Conservation (phyloP, 2,113 vertebrate species). For the Plecotus auritus region DNA sequence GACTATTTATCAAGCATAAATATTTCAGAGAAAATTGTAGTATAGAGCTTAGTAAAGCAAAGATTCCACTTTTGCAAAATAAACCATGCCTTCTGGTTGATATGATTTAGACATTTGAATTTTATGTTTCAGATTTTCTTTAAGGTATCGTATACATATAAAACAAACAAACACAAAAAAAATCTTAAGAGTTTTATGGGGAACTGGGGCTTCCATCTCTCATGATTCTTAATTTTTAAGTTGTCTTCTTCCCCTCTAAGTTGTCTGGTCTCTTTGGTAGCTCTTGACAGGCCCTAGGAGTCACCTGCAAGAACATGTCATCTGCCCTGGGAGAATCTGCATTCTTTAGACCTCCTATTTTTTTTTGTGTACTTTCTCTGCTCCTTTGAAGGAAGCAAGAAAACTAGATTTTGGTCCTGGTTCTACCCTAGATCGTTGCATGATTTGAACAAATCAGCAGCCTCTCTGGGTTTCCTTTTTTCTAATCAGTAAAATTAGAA, state of each 20-base stretch:
- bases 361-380: background rate
- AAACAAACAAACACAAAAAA: background rate
- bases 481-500: background rate
- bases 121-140: slow-evolving; percentile 31
- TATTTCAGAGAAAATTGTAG: slow-evolving; percentile 34
- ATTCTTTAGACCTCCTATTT: background rate
- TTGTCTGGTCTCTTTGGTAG: background rate
- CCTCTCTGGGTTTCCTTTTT: background rate
- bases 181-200: background rate
- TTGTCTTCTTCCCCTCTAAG: background rate
- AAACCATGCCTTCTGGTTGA: background rate
- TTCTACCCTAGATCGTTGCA: background rate
- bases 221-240: background rate
- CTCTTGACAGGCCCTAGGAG: background rate
- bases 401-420: background rate
- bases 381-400: background rate
- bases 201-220: background rate
- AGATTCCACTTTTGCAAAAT: background rate
- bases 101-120: slow-evolving; percentile 12
- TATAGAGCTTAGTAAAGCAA: slow-evolving; percentile 7
- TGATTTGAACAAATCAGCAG: slow-evolving; percentile 4
- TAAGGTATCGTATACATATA: slow-evolving; percentile 5
- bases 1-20: slow-evolving; percentile 37
- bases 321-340: background rate
- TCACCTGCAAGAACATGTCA: background rate